Conservation (phyloP, 2,113 vertebrate genomes). For the Trinectes maculatus region DNA sequence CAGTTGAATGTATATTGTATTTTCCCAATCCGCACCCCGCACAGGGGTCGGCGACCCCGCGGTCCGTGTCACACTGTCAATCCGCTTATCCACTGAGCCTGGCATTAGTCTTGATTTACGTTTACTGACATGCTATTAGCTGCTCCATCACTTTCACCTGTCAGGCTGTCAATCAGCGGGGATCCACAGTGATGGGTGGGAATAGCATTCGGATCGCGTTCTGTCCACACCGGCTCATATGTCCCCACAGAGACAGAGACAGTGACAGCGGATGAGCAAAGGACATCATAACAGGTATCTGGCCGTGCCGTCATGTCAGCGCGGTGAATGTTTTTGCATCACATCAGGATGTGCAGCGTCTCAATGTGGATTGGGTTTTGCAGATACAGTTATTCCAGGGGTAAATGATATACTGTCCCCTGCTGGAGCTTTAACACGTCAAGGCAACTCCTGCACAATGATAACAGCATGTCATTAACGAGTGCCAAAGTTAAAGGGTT, state of each 20-base stretch:
- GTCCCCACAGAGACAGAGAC: constrained; percentile 52
- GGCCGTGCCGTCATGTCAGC: constrained; percentile 43
- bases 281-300: constrained; percentile 67
- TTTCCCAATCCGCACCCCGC: constrained; percentile 47
- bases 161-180: constrained; percentile 76
- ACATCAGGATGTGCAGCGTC: constrained; percentile 35
- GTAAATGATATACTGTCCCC: constrained; percentile 19
- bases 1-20: constrained; percentile 48
- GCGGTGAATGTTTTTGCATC: constrained; percentile 22
- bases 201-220: constrained; percentile 57
- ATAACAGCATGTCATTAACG: constrained; percentile 51
- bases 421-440: constrained; percentile 36
- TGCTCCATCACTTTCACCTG: constrained; percentile 77
- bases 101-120: constrained; percentile 78
- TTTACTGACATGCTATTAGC: constrained; percentile 78
- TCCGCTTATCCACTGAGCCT: constrained; percentile 55
- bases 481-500: constrained; percentile 37
- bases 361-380: constrained; percentile 47
- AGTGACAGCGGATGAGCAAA: constrained; percentile 50
- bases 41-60: constrained; percentile 53
- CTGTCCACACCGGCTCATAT: constrained; percentile 49
- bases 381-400: constrained; percentile 51
- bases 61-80: constrained; percentile 40
- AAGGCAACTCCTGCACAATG: constrained; percentile 7
- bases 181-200: constrained; percentile 64